Evolutionary conservation across 2,113 vertebrate genomes (phyloP).

Genomic region (Strix aluco): DNA sequence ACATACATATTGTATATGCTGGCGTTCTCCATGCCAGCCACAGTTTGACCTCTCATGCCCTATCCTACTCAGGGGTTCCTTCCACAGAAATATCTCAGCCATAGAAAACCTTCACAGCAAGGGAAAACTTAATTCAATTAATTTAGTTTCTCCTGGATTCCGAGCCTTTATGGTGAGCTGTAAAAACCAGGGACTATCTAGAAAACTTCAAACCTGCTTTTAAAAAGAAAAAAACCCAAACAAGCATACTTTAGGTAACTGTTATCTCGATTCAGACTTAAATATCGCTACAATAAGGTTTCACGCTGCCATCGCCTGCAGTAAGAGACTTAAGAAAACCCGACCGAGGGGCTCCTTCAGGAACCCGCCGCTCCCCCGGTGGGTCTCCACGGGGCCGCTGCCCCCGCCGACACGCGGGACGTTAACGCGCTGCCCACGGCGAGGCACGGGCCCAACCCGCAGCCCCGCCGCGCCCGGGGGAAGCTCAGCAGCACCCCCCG

Average conservation of each 20-base stretch:
- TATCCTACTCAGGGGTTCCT: background rate
- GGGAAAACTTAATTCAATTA: background rate
- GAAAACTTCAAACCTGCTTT: background rate
- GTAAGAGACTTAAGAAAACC: too few species aligned
- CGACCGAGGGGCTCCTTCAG: too few species aligned
- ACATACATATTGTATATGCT: too few species aligned
- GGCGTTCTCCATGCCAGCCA: background rate
- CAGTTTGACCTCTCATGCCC: background rate
- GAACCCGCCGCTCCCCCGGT: background rate
- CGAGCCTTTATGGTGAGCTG: background rate
- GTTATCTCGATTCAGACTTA: background rate
- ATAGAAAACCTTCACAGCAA: background rate
- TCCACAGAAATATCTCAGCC: background rate
- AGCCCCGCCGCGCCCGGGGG: background rate
- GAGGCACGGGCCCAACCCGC: background rate
- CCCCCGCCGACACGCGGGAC: background rate
- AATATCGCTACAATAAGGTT: fast-evolving
- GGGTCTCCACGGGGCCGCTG: background rate
- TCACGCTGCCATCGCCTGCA: background rate
- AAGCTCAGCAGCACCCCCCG: background rate
- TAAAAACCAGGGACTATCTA: background rate
- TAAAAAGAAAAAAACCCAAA: background rate
- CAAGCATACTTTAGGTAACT: background rate
- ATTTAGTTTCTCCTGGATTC: too few species aligned
- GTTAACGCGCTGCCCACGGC: background rate